These are phyloP conservation scores for Acropternis orthonyx DNA, from an alignment of 2,797 vertebrate genomes.

Conservation along the genomic window DNA sequence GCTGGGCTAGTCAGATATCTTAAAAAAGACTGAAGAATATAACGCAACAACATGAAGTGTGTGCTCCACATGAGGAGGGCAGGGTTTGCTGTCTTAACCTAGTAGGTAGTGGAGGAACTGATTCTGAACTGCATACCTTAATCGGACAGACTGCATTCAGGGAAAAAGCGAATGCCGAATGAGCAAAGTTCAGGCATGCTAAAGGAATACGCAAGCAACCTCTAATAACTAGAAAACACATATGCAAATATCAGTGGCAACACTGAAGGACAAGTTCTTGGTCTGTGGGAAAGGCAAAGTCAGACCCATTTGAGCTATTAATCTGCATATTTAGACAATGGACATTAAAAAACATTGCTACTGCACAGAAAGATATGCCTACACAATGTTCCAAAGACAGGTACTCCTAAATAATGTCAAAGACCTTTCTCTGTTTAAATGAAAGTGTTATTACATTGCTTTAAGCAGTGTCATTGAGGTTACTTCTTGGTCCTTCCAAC, in stretches of 20 bases:
- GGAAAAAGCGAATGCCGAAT: background rate
- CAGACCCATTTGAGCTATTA: background rate
- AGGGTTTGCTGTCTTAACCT: background rate
- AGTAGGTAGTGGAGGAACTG: background rate
- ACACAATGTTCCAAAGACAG: background rate
- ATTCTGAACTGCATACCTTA: background rate
- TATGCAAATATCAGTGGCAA: background rate
- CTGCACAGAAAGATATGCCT: background rate
- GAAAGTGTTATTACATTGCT: background rate
- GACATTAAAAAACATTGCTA: background rate
- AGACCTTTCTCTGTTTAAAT: background rate
- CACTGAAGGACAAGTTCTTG: background rate
- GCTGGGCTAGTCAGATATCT: background rate
- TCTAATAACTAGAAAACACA: background rate
- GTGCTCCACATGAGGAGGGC: background rate
- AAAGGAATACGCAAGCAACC: background rate
- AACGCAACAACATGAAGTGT: background rate
- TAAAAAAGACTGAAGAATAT: background rate
- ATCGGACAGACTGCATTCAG: background rate
- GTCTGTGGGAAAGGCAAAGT: background rate
- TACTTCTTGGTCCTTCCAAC: background rate
- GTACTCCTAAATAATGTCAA: background rate
- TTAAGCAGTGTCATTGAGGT: background rate
- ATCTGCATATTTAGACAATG: background rate
- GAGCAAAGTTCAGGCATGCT: background rate